Evolutionary conservation across 2,797 vertebrate genomes (phyloP), one percentile per base, ranked within the genome.

Genomic region (Hippopotamyrus pictus): DNA sequence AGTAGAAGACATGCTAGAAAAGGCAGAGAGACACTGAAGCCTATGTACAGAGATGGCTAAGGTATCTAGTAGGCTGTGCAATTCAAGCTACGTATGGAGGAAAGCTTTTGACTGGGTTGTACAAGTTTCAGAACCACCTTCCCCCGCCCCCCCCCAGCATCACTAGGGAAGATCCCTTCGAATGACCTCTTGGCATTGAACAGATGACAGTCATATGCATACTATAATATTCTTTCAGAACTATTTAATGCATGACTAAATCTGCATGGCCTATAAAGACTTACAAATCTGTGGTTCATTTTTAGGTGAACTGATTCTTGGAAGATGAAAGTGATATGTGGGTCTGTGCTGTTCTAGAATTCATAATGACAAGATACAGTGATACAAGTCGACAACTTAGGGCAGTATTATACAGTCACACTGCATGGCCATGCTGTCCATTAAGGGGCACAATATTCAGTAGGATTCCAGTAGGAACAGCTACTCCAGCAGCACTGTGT

Each of bases 1-100:
- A 50, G 83, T 29, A 85, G 46, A 51, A 50, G 83, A 85, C 83
- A 85, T 85, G 83, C 83, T 85, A 53, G 83, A 85, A 51, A 85
- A 85, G 11, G 22, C 48, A 85, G 83, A 51, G 22, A 48, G 83
- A 85, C 83, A 85, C 22, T 50, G 17, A 85, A 85, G 19, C 50
- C 83, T 85, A 85, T 85, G 83, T 85, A 85, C 83, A 85, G 83
- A 50, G 83, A 53, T 29, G 46, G 44, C 44, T 51, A 46, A 85
- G 8, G 22, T 85, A 50, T 17, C 48, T 53, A 79, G 19, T 44
- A 79, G 37, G 73, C 73, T 79, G 37, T 79, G 73, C 33, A n/a
- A 19, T 44, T 44, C 33, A n/a, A 79, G 73, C 33, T 79, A 79
- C 3, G 14, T 44, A 79, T 44, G 17, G 37, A 79, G 73, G 6